Evolutionary conservation across 1,140 invertebrate species (phyloP).

Genomic region (Argopecten irradians): DNA sequence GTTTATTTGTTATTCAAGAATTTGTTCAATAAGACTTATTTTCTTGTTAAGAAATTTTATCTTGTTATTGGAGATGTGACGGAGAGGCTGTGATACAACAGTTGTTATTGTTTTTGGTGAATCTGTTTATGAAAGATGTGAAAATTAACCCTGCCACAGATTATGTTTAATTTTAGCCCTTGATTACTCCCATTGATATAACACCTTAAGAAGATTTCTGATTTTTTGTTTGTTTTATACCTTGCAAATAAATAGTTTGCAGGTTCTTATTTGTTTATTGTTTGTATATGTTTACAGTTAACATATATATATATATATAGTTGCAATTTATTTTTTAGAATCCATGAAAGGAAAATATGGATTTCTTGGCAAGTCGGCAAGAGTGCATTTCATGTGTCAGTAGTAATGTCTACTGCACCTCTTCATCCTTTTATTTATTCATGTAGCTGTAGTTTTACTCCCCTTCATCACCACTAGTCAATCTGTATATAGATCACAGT

Average conservation of each 20-base stretch:
- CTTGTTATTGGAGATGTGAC: neutral
- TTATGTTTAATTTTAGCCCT: neutral
- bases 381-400: slow-evolving; percentile 8
- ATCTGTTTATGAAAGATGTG: neutral
- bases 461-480: neutral
- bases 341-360: neutral
- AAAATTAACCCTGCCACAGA: neutral
- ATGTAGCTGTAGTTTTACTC: neutral
- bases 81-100: neutral
- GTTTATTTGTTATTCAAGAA: neutral
- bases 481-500: neutral
- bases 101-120: slow-evolving; percentile 5
- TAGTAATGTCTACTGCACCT: neutral
- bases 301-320: neutral
- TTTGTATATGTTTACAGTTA: neutral
- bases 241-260: slow-evolving; percentile 4
- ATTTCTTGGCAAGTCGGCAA: slow-evolving; percentile 15
- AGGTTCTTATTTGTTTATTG: neutral
- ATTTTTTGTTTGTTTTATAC: neutral
- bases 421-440: slow-evolving; percentile 2
- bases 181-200: neutral
- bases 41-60: neutral
- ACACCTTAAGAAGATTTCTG: neutral
- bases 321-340: neutral
- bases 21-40: neutral